Conservation (phyloP, 2,113 vertebrate species). For the Eudyptes chrysolophus region DNA sequence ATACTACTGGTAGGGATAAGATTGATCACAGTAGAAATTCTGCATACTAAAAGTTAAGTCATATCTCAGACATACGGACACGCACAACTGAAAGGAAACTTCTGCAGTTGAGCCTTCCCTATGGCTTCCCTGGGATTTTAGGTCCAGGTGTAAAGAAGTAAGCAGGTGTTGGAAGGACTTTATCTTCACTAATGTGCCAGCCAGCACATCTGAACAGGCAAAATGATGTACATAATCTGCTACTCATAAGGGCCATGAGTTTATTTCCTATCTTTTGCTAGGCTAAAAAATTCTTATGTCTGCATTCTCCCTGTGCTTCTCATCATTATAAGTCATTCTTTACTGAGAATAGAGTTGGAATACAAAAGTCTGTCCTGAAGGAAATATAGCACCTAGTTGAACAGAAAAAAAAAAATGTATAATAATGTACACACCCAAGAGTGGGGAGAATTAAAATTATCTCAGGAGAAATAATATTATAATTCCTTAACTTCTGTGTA, state of each 20-base stretch:
- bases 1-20: background rate
- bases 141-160: background rate
- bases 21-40: background rate
- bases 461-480: background rate
- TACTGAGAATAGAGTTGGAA: background rate
- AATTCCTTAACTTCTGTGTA: background rate
- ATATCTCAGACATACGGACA: background rate
- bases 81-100: background rate
- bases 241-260: background rate
- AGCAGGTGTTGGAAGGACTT: conserved; percentile 16
- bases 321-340: background rate
- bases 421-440: background rate
- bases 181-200: background rate
- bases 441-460: background rate
- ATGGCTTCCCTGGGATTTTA: background rate
- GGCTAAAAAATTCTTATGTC: background rate
- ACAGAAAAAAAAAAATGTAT: background rate
- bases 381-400: background rate
- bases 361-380: background rate
- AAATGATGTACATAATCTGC: background rate
- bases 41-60: background rate
- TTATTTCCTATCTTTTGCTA: background rate
- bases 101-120: background rate
- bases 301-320: background rate
- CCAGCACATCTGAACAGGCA: background rate